Evolutionary conservation across 2,888 invertebrate genomes (phyloP).

Genomic region (Papilio demoleus): DNA sequence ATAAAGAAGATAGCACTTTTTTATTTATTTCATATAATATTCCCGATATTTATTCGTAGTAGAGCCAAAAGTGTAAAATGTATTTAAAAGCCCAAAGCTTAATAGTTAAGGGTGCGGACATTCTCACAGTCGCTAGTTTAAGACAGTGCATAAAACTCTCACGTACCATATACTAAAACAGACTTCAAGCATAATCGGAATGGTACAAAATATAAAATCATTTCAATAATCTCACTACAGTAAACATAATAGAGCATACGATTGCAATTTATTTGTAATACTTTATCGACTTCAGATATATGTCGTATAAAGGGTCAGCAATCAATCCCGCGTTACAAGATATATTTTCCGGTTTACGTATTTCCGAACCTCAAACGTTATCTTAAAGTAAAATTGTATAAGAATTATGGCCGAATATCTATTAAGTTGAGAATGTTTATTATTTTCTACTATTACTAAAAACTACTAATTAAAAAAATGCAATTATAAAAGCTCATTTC

Average conservation of each 20-base stretch:
- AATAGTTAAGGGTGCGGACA: too few species aligned
- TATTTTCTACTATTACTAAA: too few species aligned
- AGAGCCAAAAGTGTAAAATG: neutral
- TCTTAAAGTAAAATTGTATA: neutral
- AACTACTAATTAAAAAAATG: too few species aligned
- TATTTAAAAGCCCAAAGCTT: too few species aligned
- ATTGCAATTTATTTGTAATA: conserved; percentile 21
- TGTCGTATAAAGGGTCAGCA: conserved; percentile 22
- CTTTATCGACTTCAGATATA: neutral
- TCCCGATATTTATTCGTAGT: neutral
- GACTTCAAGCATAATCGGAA: neutral
- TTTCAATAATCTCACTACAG: too few species aligned
- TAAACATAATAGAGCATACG: too few species aligned
- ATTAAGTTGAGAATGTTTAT: neutral
- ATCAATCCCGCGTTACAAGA: conserved; percentile 8
- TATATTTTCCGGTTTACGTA: conserved; percentile 22
- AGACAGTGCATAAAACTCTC: too few species aligned
- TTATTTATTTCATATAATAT: neutral
- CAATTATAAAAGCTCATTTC: too few species aligned
- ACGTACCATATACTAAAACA: too few species aligned
- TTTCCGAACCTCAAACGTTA: conserved; percentile 1
- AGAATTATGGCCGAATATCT: neutral
- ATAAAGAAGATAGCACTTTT: neutral
- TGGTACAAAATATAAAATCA: too few species aligned
- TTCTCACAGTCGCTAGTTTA: too few species aligned